phyloP scores from a whole-genome alignment of 2,888 invertebrate species.

The Petrolisthes manimaculis region DNA sequence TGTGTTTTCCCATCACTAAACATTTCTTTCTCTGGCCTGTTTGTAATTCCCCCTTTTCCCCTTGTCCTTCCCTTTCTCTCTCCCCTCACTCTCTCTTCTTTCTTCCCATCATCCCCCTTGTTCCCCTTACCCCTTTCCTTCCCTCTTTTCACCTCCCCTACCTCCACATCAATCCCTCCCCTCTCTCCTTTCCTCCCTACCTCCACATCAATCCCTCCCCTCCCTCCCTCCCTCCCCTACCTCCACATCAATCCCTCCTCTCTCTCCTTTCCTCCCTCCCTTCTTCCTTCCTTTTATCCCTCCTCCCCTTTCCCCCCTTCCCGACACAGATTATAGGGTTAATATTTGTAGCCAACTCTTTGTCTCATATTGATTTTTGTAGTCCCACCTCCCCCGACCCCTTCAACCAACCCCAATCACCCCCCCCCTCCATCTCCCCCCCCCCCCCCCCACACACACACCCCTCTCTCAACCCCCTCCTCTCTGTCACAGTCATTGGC shows the following conservation, averaged over 20 bases:
- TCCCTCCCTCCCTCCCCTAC: background rate
- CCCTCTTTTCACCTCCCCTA: background rate
- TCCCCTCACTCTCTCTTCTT: background rate
- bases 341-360: conserved; percentile 60
- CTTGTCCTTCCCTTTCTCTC: background rate
- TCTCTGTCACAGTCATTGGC: conserved; percentile 43
- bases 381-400: conserved; percentile 5
- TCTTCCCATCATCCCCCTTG: background rate
- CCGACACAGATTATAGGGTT: conserved; percentile 60
- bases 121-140: background rate
- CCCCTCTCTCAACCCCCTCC: conserved; percentile 25
- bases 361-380: conserved; percentile 58
- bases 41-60: background rate
- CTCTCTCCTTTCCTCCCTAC: background rate
- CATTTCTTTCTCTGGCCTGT: too few relatives aligned
- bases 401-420: background rate
- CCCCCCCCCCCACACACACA: background rate
- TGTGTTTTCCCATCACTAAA: too few relatives aligned
- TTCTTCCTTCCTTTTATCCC: background rate
- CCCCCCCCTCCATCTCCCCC: background rate
- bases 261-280: background rate
- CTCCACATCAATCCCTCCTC: background rate
- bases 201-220: background rate
- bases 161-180: background rate
- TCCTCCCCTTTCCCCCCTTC: background rate